phyloP scores from a whole-genome alignment of 2,797 vertebrate genomes.

The Enteromius unitaeniatus region DNA sequence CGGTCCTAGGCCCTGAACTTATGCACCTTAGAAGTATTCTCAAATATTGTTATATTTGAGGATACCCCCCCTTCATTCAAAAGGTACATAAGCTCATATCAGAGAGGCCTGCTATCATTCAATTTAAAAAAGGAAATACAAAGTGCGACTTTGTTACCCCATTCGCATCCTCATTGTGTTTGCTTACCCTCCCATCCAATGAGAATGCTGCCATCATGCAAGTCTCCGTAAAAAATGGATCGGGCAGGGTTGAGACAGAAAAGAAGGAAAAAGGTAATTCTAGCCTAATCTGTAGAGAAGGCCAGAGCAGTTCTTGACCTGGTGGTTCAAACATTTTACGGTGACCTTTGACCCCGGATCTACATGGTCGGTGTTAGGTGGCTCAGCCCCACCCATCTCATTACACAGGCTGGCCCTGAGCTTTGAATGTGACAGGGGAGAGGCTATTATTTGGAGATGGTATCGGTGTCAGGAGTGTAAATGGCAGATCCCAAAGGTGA shows the following conservation, averaged over 20 bases:
- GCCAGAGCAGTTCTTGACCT: slow-evolving; percentile 76
- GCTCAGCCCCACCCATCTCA: slow-evolving; percentile 61
- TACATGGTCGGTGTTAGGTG: slow-evolving; percentile 73
- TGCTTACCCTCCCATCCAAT: not conserved
- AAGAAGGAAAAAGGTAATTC: slow-evolving; percentile 72
- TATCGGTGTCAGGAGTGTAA: slow-evolving; percentile 61
- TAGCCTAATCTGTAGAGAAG: slow-evolving; percentile 77
- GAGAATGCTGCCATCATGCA: slow-evolving; percentile 60
- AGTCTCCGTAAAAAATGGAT: slow-evolving; percentile 74
- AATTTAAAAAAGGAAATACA: not conserved
- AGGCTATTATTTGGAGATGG: slow-evolving; percentile 60
- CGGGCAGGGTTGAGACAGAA: slow-evolving; percentile 43
- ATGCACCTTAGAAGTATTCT: not conserved
- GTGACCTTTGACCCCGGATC: slow-evolving; percentile 79
- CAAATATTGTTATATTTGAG: not conserved
- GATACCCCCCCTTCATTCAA: no score
- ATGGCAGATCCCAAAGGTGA: slow-evolving; percentile 51
- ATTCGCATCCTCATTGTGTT: not conserved
- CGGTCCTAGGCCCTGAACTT: not conserved
- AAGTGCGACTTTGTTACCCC: no score
- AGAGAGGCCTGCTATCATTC: not conserved
- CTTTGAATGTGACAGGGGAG: slow-evolving; percentile 60
- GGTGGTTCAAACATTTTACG: slow-evolving; percentile 76
- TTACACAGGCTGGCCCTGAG: slow-evolving; percentile 32
- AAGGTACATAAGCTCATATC: not conserved